Base-by-base conservation (phyloP, 2,888 invertebrate genomes). In the Chirona hameri region DNA sequence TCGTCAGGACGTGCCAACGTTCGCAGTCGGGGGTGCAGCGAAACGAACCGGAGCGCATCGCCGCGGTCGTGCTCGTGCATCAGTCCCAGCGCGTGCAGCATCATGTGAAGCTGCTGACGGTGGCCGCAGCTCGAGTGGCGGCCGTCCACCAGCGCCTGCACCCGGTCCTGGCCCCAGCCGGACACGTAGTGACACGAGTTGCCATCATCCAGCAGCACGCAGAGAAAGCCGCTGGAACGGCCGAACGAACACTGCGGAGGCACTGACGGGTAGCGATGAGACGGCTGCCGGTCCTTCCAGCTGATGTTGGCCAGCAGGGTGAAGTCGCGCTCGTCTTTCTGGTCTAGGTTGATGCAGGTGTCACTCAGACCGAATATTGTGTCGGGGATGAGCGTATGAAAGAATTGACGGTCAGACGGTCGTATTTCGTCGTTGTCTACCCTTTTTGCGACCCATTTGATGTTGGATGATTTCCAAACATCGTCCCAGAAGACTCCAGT, bases 11-110 rank as follows among this genome's bases (percentile, higher is more conserved):
- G 21, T 3, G 76, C 46, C 24, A 76, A 39, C 39, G 18, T 18
- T 0, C 76, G 76, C 76, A 76, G 76, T 24, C 76, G 76, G 9
- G 76, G 76, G 46, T 76, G 76, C 21, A 76, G 76, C 39, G 39
- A 18, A 9, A 76, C 76, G 76, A 27, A 27, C 7, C 46, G 24
- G 21, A 76, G 46, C 10, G 46, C 76, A 12, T 76, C 76, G 24
- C 76, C 76, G 10, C 76, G 39, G 76, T 76, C 76, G 76, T 76
- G 46, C 24, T 76, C 76, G 76, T 76, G 76, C 76, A 76, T 76
- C 76, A 76, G 24, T 18, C 76, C 76, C 39, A 76, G 76, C 39
- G 76, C 39, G 39, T 76, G 76, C 39, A 24, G 9, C 39, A 76
- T 12, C 76, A 76, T 39, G 24, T 24, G 76, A 18, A 76, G 39